Evolutionary conservation across 53 echinoderm and acorn worm species (phyloP).

Genomic region (Astropecten irregularis): DNA sequence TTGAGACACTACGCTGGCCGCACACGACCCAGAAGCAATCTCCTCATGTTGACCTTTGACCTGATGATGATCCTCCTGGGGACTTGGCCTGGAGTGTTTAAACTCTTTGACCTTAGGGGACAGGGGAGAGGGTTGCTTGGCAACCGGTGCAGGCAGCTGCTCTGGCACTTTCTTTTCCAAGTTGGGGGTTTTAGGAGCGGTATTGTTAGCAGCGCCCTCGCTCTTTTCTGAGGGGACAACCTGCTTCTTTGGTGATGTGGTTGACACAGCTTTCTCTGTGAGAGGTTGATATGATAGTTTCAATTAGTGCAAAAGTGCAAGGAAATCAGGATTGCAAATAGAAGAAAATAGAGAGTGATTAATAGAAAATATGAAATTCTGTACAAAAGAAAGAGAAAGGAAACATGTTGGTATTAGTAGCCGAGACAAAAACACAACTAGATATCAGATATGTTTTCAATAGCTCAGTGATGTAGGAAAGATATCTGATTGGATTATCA

Average conservation of each 20-base stretch:
- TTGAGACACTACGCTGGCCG: slow-evolving; percentile 80
- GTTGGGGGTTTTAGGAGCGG: background rate
- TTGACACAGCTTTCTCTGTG: slow-evolving; percentile 37
- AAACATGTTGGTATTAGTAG: too few species aligned
- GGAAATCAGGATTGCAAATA: background rate
- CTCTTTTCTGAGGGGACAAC: background rate
- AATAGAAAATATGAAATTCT: background rate
- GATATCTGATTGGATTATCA: too few species aligned
- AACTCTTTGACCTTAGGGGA: slow-evolving; percentile 38
- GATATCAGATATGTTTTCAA: background rate
- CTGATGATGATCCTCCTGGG: slow-evolving; percentile 3
- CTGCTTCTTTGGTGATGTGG: slow-evolving; percentile 36
- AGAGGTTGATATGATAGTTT: slow-evolving; percentile 24
- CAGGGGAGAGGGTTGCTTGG: slow-evolving; percentile 64
- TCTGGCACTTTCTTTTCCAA: slow-evolving; percentile 13
- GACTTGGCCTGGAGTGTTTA: slow-evolving; percentile 21
- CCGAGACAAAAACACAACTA: too few species aligned
- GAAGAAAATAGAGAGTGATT: background rate
- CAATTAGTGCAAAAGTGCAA: slow-evolving; percentile 33
- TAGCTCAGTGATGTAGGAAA: too few species aligned
- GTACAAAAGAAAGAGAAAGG: background rate
- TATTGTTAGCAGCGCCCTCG: slow-evolving; percentile 1
- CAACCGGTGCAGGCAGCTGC: slow-evolving; percentile 62
- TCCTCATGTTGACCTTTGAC: slow-evolving; percentile 49
- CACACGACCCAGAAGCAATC: slow-evolving; percentile 39